Evolutionary conservation across 2,113 vertebrate species (phyloP).

Genomic region (Mus spicilegus): DNA sequence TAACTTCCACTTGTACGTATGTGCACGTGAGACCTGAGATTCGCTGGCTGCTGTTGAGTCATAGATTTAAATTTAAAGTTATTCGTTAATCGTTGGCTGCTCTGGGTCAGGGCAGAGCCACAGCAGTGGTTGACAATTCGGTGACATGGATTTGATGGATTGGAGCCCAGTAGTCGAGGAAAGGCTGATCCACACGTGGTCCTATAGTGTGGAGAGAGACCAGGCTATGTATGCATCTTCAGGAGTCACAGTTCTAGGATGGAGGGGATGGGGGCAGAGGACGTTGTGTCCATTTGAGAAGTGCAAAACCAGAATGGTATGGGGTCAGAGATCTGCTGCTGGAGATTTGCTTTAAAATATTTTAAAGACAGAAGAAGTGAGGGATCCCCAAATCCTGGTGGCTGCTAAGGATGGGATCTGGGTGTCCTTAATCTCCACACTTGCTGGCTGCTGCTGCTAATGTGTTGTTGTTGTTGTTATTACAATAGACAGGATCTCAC

Average conservation of each 20-base stretch:
- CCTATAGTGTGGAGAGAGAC: not conserved
- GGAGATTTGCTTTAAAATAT: not conserved
- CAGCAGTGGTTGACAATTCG: not conserved
- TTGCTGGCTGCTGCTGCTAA: not conserved
- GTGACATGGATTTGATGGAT: not conserved
- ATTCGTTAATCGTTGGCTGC: not conserved
- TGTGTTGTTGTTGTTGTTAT: too few relatives aligned
- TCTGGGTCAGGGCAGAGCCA: not conserved
- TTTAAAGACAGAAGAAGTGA: not conserved
- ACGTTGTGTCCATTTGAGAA: not conserved
- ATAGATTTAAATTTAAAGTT: not conserved
- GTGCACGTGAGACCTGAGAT: not conserved
- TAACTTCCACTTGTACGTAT: not conserved
- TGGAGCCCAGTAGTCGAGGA: not conserved
- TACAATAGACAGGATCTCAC: not conserved
- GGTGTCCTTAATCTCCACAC: not conserved
- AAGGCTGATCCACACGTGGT: not conserved
- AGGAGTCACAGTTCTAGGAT: not conserved
- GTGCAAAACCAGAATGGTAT: not conserved
- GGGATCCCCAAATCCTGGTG: not conserved
- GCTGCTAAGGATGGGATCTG: not conserved
- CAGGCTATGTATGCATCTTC: not conserved
- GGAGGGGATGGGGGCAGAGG: not conserved
- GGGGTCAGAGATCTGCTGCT: not conserved
- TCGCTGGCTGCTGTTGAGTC: accelerated